A percentile compares a stretch with the other conserved stretches of the same genome.
phyloP scores from a whole-genome alignment of 1,140 invertebrate species.

The Sesamia nonagrioides region DNA sequence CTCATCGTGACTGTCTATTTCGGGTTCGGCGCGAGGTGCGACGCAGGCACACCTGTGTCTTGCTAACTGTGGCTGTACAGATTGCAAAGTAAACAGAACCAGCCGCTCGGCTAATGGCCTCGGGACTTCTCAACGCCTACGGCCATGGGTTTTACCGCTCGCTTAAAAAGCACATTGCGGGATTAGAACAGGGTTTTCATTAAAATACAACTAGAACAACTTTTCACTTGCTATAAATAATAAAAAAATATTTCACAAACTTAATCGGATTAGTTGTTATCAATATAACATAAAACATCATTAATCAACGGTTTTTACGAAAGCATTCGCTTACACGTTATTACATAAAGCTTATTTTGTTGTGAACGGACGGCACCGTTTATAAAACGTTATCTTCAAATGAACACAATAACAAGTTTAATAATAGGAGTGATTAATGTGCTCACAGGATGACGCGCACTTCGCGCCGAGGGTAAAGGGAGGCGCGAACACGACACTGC shows the following conservation, averaged over 20 bases:
- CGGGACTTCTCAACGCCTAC: background rate
- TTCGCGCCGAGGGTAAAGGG: constrained; percentile 70
- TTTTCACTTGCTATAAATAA: constrained; percentile 4
- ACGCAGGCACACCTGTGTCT: constrained; percentile 14
- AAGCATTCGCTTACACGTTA: constrained; percentile 76
- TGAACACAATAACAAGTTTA: constrained; percentile 87
- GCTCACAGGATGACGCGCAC: constrained; percentile 84
- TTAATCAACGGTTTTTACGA: constrained; percentile 78
- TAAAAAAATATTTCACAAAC: constrained; percentile 49
- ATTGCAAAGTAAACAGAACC: constrained; percentile 38
- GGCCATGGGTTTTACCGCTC: constrained; percentile 25
- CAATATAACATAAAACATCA: constrained; percentile 63
- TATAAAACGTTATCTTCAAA: constrained; percentile 86
- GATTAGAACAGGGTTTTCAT: background rate
- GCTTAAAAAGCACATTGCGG: background rate
- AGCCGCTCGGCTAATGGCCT: background rate
- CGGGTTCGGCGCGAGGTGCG: constrained; percentile 38
- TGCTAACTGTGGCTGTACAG: constrained; percentile 32
- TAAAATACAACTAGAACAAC: background rate
- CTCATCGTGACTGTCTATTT: constrained; percentile 61
- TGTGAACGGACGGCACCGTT: constrained; percentile 84
- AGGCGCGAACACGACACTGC: constrained; percentile 77
- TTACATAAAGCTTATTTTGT: constrained; percentile 86
- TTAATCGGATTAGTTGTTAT: constrained; percentile 73
- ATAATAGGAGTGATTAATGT: constrained; percentile 87